phyloP scores from a whole-genome alignment of 2,797 vertebrate species.

The Euthynnus affinis region DNA sequence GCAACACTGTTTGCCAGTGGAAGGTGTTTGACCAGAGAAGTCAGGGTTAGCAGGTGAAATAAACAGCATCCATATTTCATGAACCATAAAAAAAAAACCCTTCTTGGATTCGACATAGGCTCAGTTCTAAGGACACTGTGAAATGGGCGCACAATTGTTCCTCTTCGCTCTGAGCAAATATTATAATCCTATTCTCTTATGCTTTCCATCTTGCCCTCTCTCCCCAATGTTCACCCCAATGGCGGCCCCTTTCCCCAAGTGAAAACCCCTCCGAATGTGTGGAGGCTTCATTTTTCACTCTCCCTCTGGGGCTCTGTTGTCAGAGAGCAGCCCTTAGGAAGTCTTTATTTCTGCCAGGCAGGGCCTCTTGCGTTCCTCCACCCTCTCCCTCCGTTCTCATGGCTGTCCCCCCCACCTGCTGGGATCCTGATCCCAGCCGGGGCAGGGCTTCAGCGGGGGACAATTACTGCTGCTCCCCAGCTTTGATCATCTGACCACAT shows the following conservation, averaged over 20 bases:
- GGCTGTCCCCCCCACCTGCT: conserved; percentile 99
- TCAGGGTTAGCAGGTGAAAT: conserved; percentile 81
- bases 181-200: conserved; percentile 88
- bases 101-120: conserved; percentile 77
- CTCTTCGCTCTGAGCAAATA: conserved; percentile 82
- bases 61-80: conserved; percentile 83
- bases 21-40: conserved; percentile 67
- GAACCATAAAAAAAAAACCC: conserved; percentile 56
- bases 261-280: conserved; percentile 87
- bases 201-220: conserved; percentile 82
- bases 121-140: conserved; percentile 76
- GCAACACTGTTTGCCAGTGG: conserved; percentile 46
- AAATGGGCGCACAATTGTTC: conserved; percentile 79
- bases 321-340: conserved; percentile 98
- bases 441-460: conserved; percentile 98
- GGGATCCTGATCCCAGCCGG: conserved; percentile 98
- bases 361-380: conserved; percentile 98
- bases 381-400: conserved; percentile 97
- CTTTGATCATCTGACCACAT: conserved; percentile 99
- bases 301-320: conserved; percentile 94
- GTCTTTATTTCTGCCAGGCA: conserved; percentile 99
- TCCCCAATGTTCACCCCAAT: conserved; percentile 77
- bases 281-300: conserved; percentile 96
- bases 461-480: conserved; percentile 98
- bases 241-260: conserved; percentile 85